Evolutionary conservation across 2,797 vertebrate species (phyloP), one percentile per base, ranked within the genome.

Genomic region (Myotis myotis): DNA sequence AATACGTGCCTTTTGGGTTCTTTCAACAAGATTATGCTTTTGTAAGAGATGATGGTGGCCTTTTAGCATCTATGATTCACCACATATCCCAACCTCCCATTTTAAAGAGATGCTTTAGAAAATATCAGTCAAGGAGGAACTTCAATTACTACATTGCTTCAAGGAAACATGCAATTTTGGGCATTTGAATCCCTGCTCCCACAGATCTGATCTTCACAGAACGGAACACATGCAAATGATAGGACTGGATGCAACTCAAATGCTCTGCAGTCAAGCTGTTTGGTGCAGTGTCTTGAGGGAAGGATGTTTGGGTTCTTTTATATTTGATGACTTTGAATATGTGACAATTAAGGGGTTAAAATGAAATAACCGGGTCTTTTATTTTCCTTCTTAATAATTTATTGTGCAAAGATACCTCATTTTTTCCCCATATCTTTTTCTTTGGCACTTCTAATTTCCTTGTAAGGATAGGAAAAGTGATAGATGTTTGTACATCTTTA

Each of bases 61-160:
- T 91, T 88, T 94, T 20, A 91, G 19, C 19, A 11, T 28, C 12
- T 71, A 49, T 44, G n/a, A 81, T 62, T 92, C 57, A 33, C 33
- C 44, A 8, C 47, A 80, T 66, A 38, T 70, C 5, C 60, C 33
- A 53, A 44, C 17, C 10, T 84, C 53, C 12, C 6, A 80, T 57
- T 90, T 71, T 64, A 51, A 87, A 89, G 22, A 93, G 62, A 64
- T 41, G 12, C 10, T 66, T 94, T 93, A 51, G 68, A 91, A 94
- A 78, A 38, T 30, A 38, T 22, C 33, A 94, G 22, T 68, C 41
- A n/a, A 53, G 25, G 57, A 97, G 55, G 53, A 51, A 88, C n/a
- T 86, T 75, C 8, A 57, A 8, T 93, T 91, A 72, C 44, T 44
- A 49, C 10, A 6, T 89, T 82, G 53, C 41, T 87, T 75, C 7